Percentiles rank a stretch among this genome's conserved stretches.
Conservation (phyloP, 2,888 invertebrate species). For the Tholera decimalis region DNA sequence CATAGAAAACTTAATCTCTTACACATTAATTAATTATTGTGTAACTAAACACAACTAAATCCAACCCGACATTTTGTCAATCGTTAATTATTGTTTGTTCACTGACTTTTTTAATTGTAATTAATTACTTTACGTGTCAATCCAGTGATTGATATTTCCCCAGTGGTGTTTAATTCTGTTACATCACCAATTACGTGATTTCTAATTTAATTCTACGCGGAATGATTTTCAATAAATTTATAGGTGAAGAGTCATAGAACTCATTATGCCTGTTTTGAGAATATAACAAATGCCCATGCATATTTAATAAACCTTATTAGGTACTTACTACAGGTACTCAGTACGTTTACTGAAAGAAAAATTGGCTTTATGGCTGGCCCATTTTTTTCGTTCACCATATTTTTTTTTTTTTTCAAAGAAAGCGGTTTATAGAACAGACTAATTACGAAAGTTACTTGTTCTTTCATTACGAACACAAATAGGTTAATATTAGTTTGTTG, state of each 20-base stretch:
- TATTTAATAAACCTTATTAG: too few species aligned
- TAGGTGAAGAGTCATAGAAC: slow-evolving; percentile 15
- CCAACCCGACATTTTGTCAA: slow-evolving; percentile 57
- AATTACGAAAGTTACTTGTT: too few species aligned
- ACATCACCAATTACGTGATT: slow-evolving; percentile 60
- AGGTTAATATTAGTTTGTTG: too few species aligned
- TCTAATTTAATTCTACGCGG: slow-evolving; percentile 51
- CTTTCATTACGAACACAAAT: too few species aligned
- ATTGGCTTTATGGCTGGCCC: too few species aligned
- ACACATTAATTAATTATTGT: slow-evolving; percentile 54
- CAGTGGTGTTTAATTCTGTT: slow-evolving; percentile 46
- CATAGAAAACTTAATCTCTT: slow-evolving; percentile 34
- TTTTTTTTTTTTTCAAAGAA: too few species aligned
- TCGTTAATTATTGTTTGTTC: slow-evolving; percentile 57
- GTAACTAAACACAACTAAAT: slow-evolving; percentile 47
- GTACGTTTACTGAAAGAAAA: too few species aligned
- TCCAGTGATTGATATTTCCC: slow-evolving; percentile 41
- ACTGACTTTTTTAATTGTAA: slow-evolving; percentile 62
- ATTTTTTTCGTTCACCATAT: too few species aligned
- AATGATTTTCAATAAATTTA: slow-evolving; percentile 39
- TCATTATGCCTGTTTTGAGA: too few species aligned
- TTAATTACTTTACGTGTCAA: slow-evolving; percentile 59
- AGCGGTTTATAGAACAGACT: too few species aligned
- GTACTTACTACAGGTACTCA: too few species aligned
- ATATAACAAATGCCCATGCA: too few species aligned